A percentile compares a stretch with the other conserved stretches of the same genome.
phyloP scores from a whole-genome alignment of 2,888 invertebrate genomes.

The Drosophila helvetica region DNA sequence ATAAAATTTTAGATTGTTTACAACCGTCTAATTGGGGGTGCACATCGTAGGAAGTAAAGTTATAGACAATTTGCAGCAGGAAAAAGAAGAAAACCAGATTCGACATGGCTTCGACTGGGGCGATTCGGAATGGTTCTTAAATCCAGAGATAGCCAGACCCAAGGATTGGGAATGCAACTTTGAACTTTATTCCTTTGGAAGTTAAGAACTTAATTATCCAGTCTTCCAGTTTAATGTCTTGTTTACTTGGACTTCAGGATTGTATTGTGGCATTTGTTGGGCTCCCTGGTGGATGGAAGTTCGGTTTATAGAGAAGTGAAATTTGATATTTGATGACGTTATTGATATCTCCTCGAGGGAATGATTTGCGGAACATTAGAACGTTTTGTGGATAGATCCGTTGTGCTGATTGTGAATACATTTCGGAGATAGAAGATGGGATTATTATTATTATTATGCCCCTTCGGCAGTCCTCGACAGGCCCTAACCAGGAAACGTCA shows the following conservation, averaged over 20 bases:
- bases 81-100: no score
- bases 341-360: conserved; percentile 14
- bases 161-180: not conserved
- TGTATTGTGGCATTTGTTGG: not conserved
- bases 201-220: not conserved
- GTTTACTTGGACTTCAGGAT: not conserved
- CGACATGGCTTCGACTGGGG: not conserved
- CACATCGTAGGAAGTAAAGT: conserved; percentile 6
- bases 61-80: no score
- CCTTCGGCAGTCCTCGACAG: conserved; percentile 10
- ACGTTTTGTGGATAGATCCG: conserved; percentile 20
- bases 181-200: not conserved
- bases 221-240: not conserved
- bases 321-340: conserved; percentile 28
- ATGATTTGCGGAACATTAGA: conserved; percentile 34
- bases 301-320: conserved; percentile 4
- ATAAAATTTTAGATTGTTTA: conserved; percentile 30
- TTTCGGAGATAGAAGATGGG: conserved; percentile 26
- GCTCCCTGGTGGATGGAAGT: not conserved
- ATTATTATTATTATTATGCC: conserved; percentile 7
- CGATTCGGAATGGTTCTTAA: not conserved
- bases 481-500: conserved; percentile 44
- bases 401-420: not conserved
- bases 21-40: conserved; percentile 30
- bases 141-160: not conserved